Evolutionary conservation across 2,113 vertebrate species (phyloP).

Genomic region (Saguinus imperator): DNA sequence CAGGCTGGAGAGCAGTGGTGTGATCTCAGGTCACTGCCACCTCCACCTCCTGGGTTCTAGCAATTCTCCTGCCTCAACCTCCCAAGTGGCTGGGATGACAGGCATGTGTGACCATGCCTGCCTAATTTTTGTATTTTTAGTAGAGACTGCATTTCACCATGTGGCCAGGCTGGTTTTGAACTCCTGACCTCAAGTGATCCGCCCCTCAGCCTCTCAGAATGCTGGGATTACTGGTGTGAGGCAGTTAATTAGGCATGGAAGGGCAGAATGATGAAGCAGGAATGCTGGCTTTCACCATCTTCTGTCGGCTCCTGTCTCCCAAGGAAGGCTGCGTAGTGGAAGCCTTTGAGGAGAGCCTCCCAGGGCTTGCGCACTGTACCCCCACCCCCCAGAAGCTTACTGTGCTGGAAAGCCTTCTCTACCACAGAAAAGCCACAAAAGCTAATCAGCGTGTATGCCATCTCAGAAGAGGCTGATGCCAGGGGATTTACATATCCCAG

Average conservation of each 20-base stretch:
- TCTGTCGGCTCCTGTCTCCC: not conserved
- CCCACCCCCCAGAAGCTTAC: not conserved
- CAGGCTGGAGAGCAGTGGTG: too few species aligned
- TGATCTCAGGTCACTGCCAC: too few species aligned
- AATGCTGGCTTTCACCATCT: not conserved
- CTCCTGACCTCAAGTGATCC: too few species aligned
- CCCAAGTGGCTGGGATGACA: too few species aligned
- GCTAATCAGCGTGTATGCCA: not conserved
- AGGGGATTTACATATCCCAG: not conserved
- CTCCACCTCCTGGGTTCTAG: too few species aligned
- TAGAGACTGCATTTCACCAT: too few species aligned
- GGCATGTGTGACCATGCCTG: too few species aligned
- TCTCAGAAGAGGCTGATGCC: not conserved
- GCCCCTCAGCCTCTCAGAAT: too few species aligned
- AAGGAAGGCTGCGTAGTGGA: not conserved
- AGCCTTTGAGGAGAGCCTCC: not conserved
- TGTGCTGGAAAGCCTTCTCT: not conserved
- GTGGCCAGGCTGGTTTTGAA: too few species aligned
- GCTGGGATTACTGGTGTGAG: too few species aligned
- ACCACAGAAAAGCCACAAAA: not conserved
- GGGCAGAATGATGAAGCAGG: not conserved
- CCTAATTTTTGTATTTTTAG: too few species aligned
- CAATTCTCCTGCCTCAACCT: too few species aligned
- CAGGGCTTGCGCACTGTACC: not conserved
- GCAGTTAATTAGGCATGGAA: not conserved